Base-by-base conservation (phyloP, 2,888 invertebrate genomes). In the Cryptosula pallasiana region DNA sequence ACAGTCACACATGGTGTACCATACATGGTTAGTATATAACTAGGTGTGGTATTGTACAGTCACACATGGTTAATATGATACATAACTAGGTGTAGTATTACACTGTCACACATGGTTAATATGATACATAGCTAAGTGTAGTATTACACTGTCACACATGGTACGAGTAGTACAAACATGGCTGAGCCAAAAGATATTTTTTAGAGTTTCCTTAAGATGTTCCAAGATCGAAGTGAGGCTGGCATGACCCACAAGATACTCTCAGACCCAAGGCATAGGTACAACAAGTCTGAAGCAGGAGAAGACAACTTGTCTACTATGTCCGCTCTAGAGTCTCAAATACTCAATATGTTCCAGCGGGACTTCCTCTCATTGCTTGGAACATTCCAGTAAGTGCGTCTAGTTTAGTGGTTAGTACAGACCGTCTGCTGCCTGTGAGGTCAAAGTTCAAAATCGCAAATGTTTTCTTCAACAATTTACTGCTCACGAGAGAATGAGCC, bases 331-430 rank as follows among this genome's bases (percentile, higher is more conserved):
- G 83, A 83, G 75, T 75, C 79, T 0, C 82, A 82, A 73, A 75
- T 84, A 2, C 79, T 82, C 78, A 82, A 81, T 75, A 81, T 83
- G 81, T 84, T 84, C 77, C 84, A 84, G 78, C 76, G 80, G 72
- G 84, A 84, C 75, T 84, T 84, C 79, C 76, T 84, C 25, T 78
- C 81, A 9, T 76, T 84, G 3, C 77, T 84, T 0, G 82, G 81
- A 27, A 81, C 79, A 23, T 83, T 84, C 76, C 82, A 82, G 84
- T 84, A 77, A 78, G 81, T 78, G 55, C 20, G 20, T 45, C n/a
- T n/a, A n/a, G n/a, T n/a, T n/a, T n/a, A n/a, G n/a, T n/a, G n/a
- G n/a, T n/a, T n/a, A n/a, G n/a, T n/a, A n/a, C n/a, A n/a, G n/a
- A n/a, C n/a, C n/a, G n/a, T n/a, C n/a, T n/a, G n/a, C n/a, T n/a